Percentiles rank a stretch among this genome's conserved stretches.
These are phyloP conservation scores for Oryzias celebensis DNA, from an alignment of 2,113 vertebrate genomes.

Conservation along the genomic window DNA sequence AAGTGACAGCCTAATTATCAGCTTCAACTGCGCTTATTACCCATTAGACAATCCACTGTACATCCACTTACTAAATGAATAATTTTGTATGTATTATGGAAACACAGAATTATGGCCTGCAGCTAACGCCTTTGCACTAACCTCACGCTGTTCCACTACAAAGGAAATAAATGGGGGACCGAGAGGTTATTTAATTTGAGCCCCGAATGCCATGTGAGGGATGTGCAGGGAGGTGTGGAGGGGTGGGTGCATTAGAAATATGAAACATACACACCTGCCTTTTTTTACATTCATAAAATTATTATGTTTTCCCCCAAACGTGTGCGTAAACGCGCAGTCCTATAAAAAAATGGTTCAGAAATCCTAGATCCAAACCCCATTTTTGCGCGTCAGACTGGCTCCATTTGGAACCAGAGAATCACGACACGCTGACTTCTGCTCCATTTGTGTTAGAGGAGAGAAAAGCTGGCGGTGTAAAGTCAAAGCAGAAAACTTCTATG, in stretches of 20 bases:
- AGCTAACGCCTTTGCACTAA: slow-evolving; percentile 77
- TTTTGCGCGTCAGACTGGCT: too few species aligned
- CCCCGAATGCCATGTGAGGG: slow-evolving; percentile 65
- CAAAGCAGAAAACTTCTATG: slow-evolving; percentile 7
- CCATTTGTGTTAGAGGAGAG: too few species aligned
- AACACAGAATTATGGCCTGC: slow-evolving; percentile 80
- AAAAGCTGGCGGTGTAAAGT: neutral
- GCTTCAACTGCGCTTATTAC: slow-evolving; percentile 80
- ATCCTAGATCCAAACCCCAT: too few species aligned
- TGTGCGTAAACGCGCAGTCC: too few species aligned
- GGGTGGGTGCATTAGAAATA: slow-evolving; percentile 13
- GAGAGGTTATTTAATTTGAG: slow-evolving; percentile 82
- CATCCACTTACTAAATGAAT: slow-evolving; percentile 83
- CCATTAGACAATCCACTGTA: slow-evolving; percentile 83
- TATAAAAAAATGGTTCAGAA: too few species aligned
- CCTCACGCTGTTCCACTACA: slow-evolving; percentile 78
- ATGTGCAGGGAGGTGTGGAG: slow-evolving; percentile 46
- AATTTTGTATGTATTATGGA: slow-evolving; percentile 84
- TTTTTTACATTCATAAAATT: slow-evolving; percentile 31
- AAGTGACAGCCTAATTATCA: slow-evolving; percentile 85
- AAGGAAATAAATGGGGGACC: slow-evolving; percentile 79
- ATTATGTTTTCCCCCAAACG: slow-evolving; percentile 17
- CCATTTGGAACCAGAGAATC: too few species aligned
- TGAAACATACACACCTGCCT: slow-evolving; percentile 74
- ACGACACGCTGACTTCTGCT: too few species aligned